Conservation (phyloP, 2,797 vertebrate species). For the Mallotus villosus region DNA sequence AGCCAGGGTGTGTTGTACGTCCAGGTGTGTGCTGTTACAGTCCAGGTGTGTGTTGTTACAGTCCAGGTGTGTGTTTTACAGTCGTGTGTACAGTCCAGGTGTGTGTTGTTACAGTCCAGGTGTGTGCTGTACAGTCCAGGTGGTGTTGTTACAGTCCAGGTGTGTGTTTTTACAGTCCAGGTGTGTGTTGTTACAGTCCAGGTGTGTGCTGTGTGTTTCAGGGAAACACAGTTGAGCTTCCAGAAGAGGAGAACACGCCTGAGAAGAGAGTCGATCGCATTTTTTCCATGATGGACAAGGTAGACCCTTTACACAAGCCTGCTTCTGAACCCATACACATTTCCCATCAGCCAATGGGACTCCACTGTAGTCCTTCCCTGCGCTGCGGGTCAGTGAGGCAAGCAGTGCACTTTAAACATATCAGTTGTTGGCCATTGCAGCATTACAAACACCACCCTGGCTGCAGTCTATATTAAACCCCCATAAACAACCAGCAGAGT, state of each 20-base stretch:
- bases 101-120: no score
- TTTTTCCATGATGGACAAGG: conserved; percentile 99
- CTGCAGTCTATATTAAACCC: conserved; percentile 58
- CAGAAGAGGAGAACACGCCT: conserved; percentile 97
- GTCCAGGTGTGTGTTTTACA: no score
- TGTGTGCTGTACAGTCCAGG: conserved; percentile 9
- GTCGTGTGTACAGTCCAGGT: conserved; percentile 69
- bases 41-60: not conserved
- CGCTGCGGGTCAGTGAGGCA: conserved; percentile 31
- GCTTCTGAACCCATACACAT: not conserved
- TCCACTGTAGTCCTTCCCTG: conserved; percentile 34
- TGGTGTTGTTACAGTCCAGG: no score
- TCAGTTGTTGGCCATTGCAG: conserved; percentile 44
- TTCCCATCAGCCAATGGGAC: conserved; percentile 24
- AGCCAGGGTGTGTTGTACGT: not conserved
- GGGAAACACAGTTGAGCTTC: conserved; percentile 98
- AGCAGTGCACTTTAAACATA: conserved; percentile 49
- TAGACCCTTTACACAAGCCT: conserved; percentile 50
- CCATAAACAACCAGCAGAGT: conserved; percentile 27
- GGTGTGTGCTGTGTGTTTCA: conserved; percentile 49
- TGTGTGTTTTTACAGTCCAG: not conserved
- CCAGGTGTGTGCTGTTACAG: no score
- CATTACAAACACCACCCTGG: conserved; percentile 46
- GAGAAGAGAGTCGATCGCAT: conserved; percentile 98
- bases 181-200: not conserved